Conservation (phyloP, 1,140 invertebrate genomes). For the Danaus plexippus region DNA sequence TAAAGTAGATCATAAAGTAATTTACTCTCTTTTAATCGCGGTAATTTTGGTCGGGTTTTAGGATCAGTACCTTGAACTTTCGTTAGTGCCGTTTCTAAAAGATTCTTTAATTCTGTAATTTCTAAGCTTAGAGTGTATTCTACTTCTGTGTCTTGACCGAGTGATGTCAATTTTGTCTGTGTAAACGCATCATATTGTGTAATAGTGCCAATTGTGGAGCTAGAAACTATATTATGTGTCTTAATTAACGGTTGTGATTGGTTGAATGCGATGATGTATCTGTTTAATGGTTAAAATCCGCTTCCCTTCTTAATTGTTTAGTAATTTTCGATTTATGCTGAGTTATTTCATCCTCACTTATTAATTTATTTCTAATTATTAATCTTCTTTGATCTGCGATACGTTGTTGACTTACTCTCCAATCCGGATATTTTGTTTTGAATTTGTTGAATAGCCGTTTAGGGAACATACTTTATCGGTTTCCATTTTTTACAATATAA, state of each 20-base stretch:
- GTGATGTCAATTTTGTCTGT: neutral
- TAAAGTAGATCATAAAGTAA: neutral
- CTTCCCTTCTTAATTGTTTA: conserved; percentile 4
- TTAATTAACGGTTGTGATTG: too few relatives aligned
- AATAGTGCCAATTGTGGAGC: neutral
- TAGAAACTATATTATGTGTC: neutral
- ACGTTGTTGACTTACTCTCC: conserved; percentile 2
- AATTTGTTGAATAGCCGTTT: neutral
- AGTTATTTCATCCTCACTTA: conserved; percentile 1
- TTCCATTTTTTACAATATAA: too few relatives aligned
- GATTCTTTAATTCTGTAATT: too few relatives aligned
- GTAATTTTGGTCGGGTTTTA: too few relatives aligned
- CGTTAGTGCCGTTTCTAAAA: too few relatives aligned
- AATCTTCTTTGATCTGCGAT: conserved; percentile 10
- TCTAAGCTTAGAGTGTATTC: neutral
- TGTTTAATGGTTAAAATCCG: neutral
- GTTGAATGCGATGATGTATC: neutral
- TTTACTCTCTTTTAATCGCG: conserved; percentile 3
- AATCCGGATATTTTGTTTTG: conserved; percentile 2
- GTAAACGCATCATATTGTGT: conserved; percentile 8
- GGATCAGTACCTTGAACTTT: too few relatives aligned
- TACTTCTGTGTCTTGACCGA: neutral
- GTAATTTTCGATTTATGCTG: conserved; percentile 1
- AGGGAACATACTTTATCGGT: too few relatives aligned
- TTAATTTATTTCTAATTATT: conserved; percentile 8